Evolutionary conservation across 2,888 invertebrate species (phyloP), one percentile per base, ranked within the genome.

Genomic region (Actias luna): DNA sequence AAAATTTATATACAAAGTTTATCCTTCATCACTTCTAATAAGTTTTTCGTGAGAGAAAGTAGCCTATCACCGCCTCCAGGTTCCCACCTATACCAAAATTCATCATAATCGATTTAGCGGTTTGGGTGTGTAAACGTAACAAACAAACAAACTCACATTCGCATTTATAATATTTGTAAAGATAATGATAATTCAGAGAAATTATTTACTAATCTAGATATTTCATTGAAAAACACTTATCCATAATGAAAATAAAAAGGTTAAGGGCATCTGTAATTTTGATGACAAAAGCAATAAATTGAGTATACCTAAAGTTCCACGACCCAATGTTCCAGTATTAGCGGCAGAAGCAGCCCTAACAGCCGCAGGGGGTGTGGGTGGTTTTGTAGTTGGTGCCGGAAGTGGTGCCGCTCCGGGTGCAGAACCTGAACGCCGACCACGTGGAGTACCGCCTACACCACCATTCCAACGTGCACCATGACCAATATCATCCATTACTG

Each of bases 321-420:
- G 80, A 8, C 92, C 92, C 57, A 92, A 73, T 1, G 92, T 92
- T 58, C 94, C 95, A 18, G 91, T 92, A 63, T 90, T 88, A 25
- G 88, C 80, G 1, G 86, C 85, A 22, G 87, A 74, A 0, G 88
- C 82, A 0, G 91, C 77, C 91, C 95, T 78, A 93, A 93, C 71
- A 93, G 95, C 82, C 77, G 97, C 97, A 0, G 99, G 99, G 36
- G 99, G 99, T 4, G 98, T 99, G 0, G 99, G 98, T 0, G 99
- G 99, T 83, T 98, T 98, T 0, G 98, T 98, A 2, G 98, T 98
- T 1, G 99, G 99, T 0, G 98, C 97, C 8, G 98, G 98, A 57
- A 94, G 81, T 10, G 94, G 88, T 5, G 93, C 93, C 0, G 93
- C 80, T 5, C 94, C 94, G 58, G 95, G 95, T 61, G 95, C 94